Conservation (phyloP, 2,888 invertebrate genomes). For the Nomada hirtipes region DNA sequence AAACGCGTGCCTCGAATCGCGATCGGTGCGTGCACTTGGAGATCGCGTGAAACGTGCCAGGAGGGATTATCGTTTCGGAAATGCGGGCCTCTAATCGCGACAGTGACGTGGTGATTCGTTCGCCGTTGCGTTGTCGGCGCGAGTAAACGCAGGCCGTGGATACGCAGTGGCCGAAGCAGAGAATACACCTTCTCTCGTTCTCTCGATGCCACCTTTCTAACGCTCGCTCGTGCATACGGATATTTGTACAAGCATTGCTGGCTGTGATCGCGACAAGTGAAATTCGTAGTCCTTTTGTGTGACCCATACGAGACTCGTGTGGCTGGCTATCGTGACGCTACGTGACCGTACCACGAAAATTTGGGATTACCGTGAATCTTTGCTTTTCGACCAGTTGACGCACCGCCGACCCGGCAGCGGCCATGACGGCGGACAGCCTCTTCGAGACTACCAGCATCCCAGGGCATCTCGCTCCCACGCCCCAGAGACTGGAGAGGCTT, state of each 20-base stretch:
- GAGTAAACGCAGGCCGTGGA: constrained; percentile 43
- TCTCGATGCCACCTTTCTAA: constrained; percentile 20
- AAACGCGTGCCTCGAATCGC: constrained; percentile 71
- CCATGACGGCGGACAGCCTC: constrained; percentile 82
- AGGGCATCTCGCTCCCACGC: constrained; percentile 84
- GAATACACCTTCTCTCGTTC: constrained; percentile 25
- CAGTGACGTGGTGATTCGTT: constrained; percentile 74
- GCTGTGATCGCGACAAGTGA: constrained; percentile 48
- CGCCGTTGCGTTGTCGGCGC: constrained; percentile 55
- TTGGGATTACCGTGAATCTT: constrained; percentile 38
- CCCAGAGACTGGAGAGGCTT: constrained; percentile 83
- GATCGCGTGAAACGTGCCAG: constrained; percentile 21
- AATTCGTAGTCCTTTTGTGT: constrained; percentile 29
- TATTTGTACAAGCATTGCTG: constrained; percentile 16
- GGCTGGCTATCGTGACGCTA: constrained; percentile 3
- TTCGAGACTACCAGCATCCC: constrained; percentile 84
- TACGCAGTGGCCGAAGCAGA: constrained; percentile 47
- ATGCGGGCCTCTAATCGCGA: constrained; percentile 61
- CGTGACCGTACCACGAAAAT: constrained; percentile 12
- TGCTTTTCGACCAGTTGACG: constrained; percentile 46
- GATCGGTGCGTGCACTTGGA: constrained; percentile 51
- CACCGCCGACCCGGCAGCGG: constrained; percentile 60
- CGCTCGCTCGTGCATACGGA: constrained; percentile 22
- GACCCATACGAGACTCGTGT: constrained; percentile 29
- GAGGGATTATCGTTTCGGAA: constrained; percentile 34